These are phyloP conservation scores for Adoxophyes honmai DNA, from an alignment of 1,140 invertebrate genomes.

Conservation along the genomic window DNA sequence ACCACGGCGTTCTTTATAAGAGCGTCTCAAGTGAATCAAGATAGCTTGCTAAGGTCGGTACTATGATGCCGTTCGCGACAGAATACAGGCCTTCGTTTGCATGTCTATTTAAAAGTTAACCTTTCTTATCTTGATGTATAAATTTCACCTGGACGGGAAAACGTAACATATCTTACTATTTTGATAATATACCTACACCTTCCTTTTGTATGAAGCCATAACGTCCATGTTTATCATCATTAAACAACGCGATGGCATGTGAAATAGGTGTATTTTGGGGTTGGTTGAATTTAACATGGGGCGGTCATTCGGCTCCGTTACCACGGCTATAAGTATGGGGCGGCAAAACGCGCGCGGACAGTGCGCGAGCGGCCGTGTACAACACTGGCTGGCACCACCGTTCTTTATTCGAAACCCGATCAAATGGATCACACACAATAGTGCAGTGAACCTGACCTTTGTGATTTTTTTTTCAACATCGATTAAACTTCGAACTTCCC, in stretches of 20 bases:
- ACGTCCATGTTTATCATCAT: slow-evolving; percentile 33
- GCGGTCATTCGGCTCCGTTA: slow-evolving; percentile 39
- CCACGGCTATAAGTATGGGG: slow-evolving; percentile 54
- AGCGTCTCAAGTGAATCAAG: neutral
- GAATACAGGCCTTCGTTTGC: neutral
- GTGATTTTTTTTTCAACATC: slow-evolving; percentile 16
- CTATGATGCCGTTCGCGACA: neutral
- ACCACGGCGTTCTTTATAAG: neutral
- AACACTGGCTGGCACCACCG: slow-evolving; percentile 56
- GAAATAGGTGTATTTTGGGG: slow-evolving; percentile 37
- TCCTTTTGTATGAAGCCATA: slow-evolving; percentile 21
- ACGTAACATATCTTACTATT: no score
- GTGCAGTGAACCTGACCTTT: slow-evolving; percentile 49
- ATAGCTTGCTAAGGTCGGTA: neutral
- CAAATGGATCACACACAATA: slow-evolving; percentile 49
- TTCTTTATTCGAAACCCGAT: slow-evolving; percentile 35
- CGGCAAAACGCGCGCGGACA: slow-evolving; percentile 49
- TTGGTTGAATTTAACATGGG: slow-evolving; percentile 52
- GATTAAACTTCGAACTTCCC: slow-evolving; percentile 2
- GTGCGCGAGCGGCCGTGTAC: slow-evolving; percentile 62
- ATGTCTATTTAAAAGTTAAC: slow-evolving; percentile 7
- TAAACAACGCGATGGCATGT: slow-evolving; percentile 36
- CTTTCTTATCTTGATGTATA: slow-evolving; percentile 6
- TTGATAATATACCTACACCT: no score
- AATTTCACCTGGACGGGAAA: neutral